A percentile compares a stretch with the other conserved stretches of the same genome.
Conservation (phyloP, 2,797 vertebrate genomes). For the Hafferia zeledoni region DNA sequence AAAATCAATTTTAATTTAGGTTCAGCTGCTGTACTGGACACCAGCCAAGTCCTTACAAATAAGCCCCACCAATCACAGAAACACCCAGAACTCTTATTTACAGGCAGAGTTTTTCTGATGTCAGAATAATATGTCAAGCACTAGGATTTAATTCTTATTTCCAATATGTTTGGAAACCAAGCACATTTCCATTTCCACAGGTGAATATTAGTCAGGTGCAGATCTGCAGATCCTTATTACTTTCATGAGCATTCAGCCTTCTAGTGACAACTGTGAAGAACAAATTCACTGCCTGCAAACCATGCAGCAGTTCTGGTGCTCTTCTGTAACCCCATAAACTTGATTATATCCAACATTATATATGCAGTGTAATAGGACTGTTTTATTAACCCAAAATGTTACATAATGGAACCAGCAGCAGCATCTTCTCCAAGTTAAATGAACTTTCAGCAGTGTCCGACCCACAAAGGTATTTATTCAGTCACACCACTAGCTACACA, state of each 20-base stretch:
- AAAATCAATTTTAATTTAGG: background rate
- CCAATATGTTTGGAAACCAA: background rate
- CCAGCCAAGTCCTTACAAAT: background rate
- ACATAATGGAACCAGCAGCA: background rate
- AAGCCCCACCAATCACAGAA: background rate
- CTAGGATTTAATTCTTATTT: background rate
- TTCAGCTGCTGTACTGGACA: background rate
- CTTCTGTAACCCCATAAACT: background rate
- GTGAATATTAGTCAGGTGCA: background rate
- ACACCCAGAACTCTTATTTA: background rate
- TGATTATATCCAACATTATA: background rate
- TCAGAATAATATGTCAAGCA: background rate
- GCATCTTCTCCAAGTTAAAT: background rate
- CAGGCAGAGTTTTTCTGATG: background rate
- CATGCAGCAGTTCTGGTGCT: background rate
- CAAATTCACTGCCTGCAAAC: background rate
- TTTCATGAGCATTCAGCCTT: background rate
- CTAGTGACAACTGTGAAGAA: background rate
- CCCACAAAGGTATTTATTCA: background rate
- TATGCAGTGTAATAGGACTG: background rate
- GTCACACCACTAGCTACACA: background rate
- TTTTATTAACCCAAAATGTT: background rate
- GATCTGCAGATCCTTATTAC: background rate
- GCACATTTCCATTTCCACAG: background rate
- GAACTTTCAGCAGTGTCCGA: background rate